Evolutionary conservation across 2,888 invertebrate genomes (phyloP).

Genomic region (Bellardia pandia): DNA sequence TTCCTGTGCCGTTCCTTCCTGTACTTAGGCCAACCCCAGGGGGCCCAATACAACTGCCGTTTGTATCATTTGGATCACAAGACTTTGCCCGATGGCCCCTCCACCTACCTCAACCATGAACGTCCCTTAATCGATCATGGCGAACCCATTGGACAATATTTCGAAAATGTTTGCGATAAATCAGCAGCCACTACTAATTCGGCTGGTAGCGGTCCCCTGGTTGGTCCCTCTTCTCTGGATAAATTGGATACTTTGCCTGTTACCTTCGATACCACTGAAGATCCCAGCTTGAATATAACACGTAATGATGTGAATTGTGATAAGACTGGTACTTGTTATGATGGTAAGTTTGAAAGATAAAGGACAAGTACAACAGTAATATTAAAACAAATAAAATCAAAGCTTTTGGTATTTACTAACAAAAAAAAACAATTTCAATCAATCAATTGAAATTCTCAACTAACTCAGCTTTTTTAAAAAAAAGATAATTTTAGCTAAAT

Average conservation of each 20-base stretch:
- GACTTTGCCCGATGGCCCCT: slow-evolving; percentile 95
- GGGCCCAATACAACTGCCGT: slow-evolving; percentile 94
- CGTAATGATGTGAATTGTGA: slow-evolving; percentile 94
- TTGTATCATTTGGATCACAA: slow-evolving; percentile 96
- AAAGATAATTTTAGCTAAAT: too few relatives aligned
- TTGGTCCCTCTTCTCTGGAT: slow-evolving; percentile 79
- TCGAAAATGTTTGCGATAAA: slow-evolving; percentile 94
- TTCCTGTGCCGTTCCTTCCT: slow-evolving; percentile 95
- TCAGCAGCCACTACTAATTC: slow-evolving; percentile 78
- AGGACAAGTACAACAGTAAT: not conserved
- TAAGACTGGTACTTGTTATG: slow-evolving; percentile 97
- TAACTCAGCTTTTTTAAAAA: not conserved
- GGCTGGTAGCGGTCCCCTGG: slow-evolving; percentile 38
- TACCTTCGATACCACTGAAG: slow-evolving; percentile 91
- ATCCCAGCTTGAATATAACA: slow-evolving; percentile 89
- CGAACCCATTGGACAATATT: slow-evolving; percentile 94
- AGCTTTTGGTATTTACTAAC: too few relatives aligned
- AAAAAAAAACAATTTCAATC: too few relatives aligned
- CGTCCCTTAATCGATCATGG: slow-evolving; percentile 96
- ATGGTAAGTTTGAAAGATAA: slow-evolving; percentile 87
- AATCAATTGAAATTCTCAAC: too few relatives aligned
- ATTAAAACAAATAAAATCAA: too few relatives aligned
- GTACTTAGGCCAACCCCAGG: slow-evolving; percentile 88
- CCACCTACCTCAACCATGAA: slow-evolving; percentile 95
- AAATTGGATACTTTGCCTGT: slow-evolving; percentile 88